A percentile compares a stretch with the other conserved stretches of the same genome.
Evolutionary conservation across 2,797 vertebrate species (phyloP).

Genomic region (Dendrocincla fuliginosa): DNA sequence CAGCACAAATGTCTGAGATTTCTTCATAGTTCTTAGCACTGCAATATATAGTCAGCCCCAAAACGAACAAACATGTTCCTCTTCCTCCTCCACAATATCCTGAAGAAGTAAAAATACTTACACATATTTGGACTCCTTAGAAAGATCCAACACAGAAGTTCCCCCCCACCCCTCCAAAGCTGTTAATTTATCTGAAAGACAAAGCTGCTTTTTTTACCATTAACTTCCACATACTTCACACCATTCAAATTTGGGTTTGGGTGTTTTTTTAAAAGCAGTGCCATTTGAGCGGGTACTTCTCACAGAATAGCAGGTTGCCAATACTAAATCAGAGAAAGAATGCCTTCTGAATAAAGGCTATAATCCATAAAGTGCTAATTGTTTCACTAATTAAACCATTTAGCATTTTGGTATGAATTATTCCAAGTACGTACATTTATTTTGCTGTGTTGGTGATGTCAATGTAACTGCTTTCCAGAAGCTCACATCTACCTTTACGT

Average conservation of each 20-base stretch:
- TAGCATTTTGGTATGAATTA: neutral
- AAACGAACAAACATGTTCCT: neutral
- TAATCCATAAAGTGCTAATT: neutral
- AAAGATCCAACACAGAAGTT: neutral
- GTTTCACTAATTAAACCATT: neutral
- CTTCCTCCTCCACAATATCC: neutral
- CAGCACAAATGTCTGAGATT: neutral
- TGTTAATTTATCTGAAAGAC: neutral
- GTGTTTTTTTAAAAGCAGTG: neutral
- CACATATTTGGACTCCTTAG: neutral
- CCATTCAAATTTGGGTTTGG: neutral
- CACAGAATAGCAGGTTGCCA: neutral
- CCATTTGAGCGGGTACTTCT: neutral
- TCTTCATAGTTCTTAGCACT: neutral
- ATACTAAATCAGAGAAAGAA: neutral
- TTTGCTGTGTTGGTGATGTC: neutral
- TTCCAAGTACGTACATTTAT: neutral
- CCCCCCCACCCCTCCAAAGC: fast-evolving
- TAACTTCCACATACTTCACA: neutral
- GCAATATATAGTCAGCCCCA: neutral
- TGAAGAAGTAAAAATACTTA: neutral
- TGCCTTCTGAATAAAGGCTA: neutral
- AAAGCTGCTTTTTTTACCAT: neutral
- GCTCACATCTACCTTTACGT: neutral
- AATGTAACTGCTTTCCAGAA: neutral